Evolutionary conservation across 2,888 invertebrate species (phyloP).

Genomic region (Melanotus villosus): DNA sequence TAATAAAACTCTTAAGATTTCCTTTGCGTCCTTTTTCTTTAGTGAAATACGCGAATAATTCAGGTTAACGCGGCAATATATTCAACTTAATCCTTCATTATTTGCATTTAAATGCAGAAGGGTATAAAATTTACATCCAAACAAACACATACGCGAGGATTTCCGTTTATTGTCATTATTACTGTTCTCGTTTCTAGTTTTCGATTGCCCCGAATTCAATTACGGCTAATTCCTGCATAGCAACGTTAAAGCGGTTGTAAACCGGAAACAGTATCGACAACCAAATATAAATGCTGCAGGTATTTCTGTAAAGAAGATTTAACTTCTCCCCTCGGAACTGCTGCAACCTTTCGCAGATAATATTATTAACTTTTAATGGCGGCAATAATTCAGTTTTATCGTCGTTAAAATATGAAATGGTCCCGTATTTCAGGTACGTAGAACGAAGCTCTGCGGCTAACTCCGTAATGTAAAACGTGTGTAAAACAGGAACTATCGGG

Average conservation of each 20-base stretch:
- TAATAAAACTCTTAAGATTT: neutral
- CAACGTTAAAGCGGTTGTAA: neutral
- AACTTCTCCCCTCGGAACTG: constrained; percentile 3
- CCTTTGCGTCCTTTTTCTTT: too few relatives aligned
- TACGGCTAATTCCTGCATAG: constrained; percentile 4
- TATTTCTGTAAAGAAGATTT: constrained; percentile 20
- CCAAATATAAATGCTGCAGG: constrained; percentile 4
- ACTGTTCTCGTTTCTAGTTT: constrained; percentile 8
- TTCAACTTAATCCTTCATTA: constrained; percentile 17
- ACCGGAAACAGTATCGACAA: constrained; percentile 14
- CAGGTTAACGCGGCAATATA: neutral
- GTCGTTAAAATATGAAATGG: constrained; percentile 20
- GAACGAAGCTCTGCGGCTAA: constrained; percentile 1
- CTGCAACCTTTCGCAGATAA: constrained; percentile 18
- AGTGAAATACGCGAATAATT: too few relatives aligned
- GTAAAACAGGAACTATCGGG: neutral
- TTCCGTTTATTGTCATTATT: constrained; percentile 3
- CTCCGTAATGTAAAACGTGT: constrained; percentile 1
- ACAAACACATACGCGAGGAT: constrained; percentile 25
- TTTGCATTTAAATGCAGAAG: constrained; percentile 15
- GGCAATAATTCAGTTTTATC: constrained; percentile 28
- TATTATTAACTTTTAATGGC: constrained; percentile 29
- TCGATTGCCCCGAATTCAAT: constrained; percentile 23
- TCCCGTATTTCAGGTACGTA: constrained; percentile 4
- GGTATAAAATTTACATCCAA: constrained; percentile 7